Evolutionary conservation across 2,113 vertebrate species (phyloP), one percentile per base, ranked within the genome.

Genomic region (Brevimyrus niger): DNA sequence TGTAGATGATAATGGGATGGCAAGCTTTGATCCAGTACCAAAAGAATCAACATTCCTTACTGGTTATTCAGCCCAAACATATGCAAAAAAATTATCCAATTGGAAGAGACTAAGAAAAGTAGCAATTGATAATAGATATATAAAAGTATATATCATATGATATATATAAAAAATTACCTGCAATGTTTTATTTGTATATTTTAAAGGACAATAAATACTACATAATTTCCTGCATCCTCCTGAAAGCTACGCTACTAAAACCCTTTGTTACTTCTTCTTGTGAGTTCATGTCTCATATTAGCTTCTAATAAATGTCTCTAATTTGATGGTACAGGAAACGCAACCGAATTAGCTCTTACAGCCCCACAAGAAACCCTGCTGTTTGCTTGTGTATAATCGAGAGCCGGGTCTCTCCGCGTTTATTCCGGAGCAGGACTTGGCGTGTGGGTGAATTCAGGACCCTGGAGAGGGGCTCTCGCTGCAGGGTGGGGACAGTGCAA

Each of bases 391-490:
- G 38, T 91, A 87, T 85, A 87, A 17, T 83, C 82, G 58, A 73
- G 82, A 35, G 89, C 86, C 88, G 5, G 48, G 88, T 44, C 65
- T 53, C 19, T 86, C 61, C 19, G 86, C 69, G 88, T 89, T 80
- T 69, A 86, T 82, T 90, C 44, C 27, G 46, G 35, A 89, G 89
- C 53, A 11, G 73, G 89, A 53, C 83, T 88, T 89, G 19, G 87
- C 61, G 69, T n/a, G 80, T 65, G 47, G 61, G 51, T 87, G 88
- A 90, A 90, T 94, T 94, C 93, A 95, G 94, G 89, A 94, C 94
- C 92, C 47, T 89, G 94, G 95, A 95, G 89, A 95, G 94, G 87
- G 87, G 80, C 90, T 89, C 46, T 44, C 42, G 48, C 86, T 76
- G 27, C 31, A 85, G 69, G 44, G 58, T 13, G 19, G 13, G n/a